Evolutionary conservation across 1,140 invertebrate genomes (phyloP).

Genomic region (Papilio aristodemus): DNA sequence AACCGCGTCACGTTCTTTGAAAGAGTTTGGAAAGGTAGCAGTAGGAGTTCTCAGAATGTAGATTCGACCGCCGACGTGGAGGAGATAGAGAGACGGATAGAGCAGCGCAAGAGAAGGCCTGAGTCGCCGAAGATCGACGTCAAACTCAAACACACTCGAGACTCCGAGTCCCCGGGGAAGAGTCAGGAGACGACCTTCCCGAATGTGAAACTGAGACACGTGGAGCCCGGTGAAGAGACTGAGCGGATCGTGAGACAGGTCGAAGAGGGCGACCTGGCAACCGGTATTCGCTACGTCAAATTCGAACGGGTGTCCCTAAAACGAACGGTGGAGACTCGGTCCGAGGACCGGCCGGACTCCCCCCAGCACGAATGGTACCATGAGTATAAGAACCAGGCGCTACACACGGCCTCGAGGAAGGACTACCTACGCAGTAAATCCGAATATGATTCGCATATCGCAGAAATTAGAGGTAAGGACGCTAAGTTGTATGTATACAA

Average conservation of each 20-base stretch:
- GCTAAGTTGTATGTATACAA: conserved; percentile 11
- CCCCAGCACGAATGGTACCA: conserved; percentile 79
- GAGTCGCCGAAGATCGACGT: conserved; percentile 81
- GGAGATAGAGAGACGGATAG: conserved; percentile 83
- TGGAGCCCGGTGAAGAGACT: conserved; percentile 55
- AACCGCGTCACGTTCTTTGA: conserved; percentile 89
- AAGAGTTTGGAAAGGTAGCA: conserved; percentile 84
- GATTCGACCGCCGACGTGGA: conserved; percentile 79
- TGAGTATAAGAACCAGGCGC: conserved; percentile 69
- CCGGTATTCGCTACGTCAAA: conserved; percentile 83
- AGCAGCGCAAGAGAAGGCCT: conserved; percentile 79
- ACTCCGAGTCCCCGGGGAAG: conserved; percentile 72
- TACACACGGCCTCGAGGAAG: conserved; percentile 81
- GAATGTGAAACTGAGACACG: conserved; percentile 64
- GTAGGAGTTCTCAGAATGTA: conserved; percentile 59
- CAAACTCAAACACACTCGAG: conserved; percentile 80
- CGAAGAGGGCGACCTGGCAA: conserved; percentile 83
- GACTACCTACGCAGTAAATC: conserved; percentile 86
- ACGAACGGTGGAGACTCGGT: conserved; percentile 68
- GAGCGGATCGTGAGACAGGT: conserved; percentile 82
- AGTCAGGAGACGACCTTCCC: conserved; percentile 64
- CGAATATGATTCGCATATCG: conserved; percentile 93
- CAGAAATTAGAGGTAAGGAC: conserved; percentile 89
- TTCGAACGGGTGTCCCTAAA: conserved; percentile 85
- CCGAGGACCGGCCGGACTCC: conserved; percentile 81